Base-by-base conservation (phyloP, 2,797 vertebrate genomes). In the Anguilla obscura region DNA sequence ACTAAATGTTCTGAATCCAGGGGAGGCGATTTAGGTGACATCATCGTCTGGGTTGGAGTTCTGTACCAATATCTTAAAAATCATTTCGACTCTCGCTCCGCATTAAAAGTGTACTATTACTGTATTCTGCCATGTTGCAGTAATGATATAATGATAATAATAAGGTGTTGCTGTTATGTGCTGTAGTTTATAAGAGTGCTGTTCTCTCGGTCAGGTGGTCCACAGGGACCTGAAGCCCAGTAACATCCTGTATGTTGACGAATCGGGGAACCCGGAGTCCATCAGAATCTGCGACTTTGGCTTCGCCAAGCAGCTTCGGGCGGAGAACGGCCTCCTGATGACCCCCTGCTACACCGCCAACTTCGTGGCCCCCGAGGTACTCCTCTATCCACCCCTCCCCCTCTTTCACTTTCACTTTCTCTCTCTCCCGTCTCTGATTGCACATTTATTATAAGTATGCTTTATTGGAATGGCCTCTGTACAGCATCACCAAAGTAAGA, bases 341-440 rank as follows among this genome's bases (percentile, higher is more conserved):
- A 98, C 97, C n/a, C 97, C 97, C 0, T 97, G 97, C 93, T 97
- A 97, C 92, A 97, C 97, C 7, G 97, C 97, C 89, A 97, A 98
- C 93, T 97, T 98, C n/a, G 97, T 98, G 60, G 97, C 97, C 84
- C 97, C 97, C 88, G 97, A 97, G 96, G 97, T 97, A 94, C 80
- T 33, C 0, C 27, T 33, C 80, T 14, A 54, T 3, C 9, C 63
- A 86, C 40, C 36, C 50, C n/a, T 18, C 36, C 1, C 66, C 48
- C 0, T 7, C 14, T 27, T 24, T 0, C 4, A 1, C 18, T 12
- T 3, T 33, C 63, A 12, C 54, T 40, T 27, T 63, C 24, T 45
- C 33, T 66, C 18, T 40, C 0, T 16, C 56, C 30, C 27, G 58
- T 50, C 21, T 45, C 45, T 18, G 36, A 50, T 82, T 82, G 18